Base-by-base conservation (phyloP, 1,140 invertebrate species). In the Drosophila nikananu region DNA sequence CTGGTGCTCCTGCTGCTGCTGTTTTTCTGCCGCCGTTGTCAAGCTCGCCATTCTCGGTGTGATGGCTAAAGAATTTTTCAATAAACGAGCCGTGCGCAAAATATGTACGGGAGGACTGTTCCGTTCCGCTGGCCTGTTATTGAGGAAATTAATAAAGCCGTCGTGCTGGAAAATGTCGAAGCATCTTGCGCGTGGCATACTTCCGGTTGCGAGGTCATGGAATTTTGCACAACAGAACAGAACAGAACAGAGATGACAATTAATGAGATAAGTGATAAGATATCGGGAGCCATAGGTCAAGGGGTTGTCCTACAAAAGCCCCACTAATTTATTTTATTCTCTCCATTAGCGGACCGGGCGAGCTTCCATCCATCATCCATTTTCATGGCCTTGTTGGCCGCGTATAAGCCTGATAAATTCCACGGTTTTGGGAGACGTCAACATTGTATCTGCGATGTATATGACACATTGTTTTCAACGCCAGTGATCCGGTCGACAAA, bases 391-490 rank as follows among this genome's bases (percentile, higher is more conserved):
- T 54, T 15, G 46, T 61, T 39, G 42, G 59, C 13, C 61, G 3
- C 49, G 66, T 19, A 58, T 86, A 72, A 86, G 75, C 83, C 58
- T 86, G 83, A 86, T 86, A 82, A 86, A 86, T 86, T 79, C 71
- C 75, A 46, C 66, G 78, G 65, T 79, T 82, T 66, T 60, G 64
- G 42, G 61, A 67, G 65, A 25, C 70, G 27, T 49, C 25, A 61
- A 48, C 57, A 44, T 58, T 62, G 46, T 59, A 58, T 58, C 25
- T 70, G 41, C 27, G 21, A 32, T 55, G 44, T 41, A 59, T 59
- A 58, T 63, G 60, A 77, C 79, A 65, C 58, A 70, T 80, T 79
- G 58, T 63, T 57, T 68, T 63, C 49, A 48, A 62, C 59, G 41
- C 30, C 21, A 23, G 17, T 17, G 51, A 68, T 63, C 46, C 25